A percentile compares a stretch with the other conserved stretches of the same genome.
These are phyloP conservation scores for Sebastes vulpes DNA, from an alignment of 2,797 vertebrate species.

Conservation along the genomic window DNA sequence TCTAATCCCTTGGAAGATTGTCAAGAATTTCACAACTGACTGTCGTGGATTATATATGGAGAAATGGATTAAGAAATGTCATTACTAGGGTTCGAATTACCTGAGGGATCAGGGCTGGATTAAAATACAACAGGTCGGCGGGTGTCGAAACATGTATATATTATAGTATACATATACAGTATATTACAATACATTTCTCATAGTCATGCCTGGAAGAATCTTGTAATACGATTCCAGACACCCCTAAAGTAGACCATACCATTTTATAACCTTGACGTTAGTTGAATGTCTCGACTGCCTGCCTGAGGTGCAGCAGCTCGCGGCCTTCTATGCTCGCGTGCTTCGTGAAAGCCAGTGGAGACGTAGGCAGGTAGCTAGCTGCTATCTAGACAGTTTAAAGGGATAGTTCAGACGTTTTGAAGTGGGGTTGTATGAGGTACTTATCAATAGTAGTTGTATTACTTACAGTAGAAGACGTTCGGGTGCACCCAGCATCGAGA, in stretches of 20 bases:
- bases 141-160: no score
- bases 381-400: no score
- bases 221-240: background rate
- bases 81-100: background rate
- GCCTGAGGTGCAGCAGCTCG: background rate
- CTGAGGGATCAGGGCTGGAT: background rate
- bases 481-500: no score
- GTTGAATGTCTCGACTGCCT: background rate
- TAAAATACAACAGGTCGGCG: no score
- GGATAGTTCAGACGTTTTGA: no score
- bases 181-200: background rate
- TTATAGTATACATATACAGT: no score
- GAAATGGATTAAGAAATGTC: background rate
- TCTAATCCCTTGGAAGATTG: background rate
- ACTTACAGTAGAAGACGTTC: no score
- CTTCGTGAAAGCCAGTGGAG: no score
- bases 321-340: background rate
- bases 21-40: slow-evolving; percentile 24
- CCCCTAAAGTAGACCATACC: background rate
- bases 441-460: no score
- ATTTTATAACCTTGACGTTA: background rate
- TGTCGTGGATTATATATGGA: background rate
- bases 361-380: no score
- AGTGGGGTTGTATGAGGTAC: no score
- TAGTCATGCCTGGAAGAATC: background rate